Percentiles rank a stretch among this genome's conserved stretches.
Conservation (phyloP, 2,888 invertebrate genomes). For the Archips crataeganus region DNA sequence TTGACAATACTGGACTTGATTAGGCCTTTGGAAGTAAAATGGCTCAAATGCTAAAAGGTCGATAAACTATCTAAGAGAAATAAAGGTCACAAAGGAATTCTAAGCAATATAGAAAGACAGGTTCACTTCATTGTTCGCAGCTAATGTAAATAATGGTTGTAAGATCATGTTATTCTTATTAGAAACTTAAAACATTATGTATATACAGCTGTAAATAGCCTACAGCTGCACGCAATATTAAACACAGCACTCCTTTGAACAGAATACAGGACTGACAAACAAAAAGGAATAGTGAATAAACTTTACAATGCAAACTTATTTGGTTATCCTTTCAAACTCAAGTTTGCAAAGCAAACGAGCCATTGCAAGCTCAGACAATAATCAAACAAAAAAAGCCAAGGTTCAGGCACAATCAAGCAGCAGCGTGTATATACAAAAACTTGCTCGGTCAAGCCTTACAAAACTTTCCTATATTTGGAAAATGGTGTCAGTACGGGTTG, state of each 20-base stretch:
- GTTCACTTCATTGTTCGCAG: no score
- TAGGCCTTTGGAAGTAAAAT: constrained; percentile 17
- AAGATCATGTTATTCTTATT: neutral
- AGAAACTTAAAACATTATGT: neutral
- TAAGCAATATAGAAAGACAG: no score
- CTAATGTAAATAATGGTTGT: neutral
- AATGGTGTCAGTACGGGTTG: constrained; percentile 74
- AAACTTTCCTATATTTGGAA: constrained; percentile 79
- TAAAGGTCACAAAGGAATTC: neutral
- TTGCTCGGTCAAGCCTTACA: constrained; percentile 64
- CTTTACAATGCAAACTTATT: constrained; percentile 12
- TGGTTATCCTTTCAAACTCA: constrained; percentile 24
- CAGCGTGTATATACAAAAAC: constrained; percentile 27
- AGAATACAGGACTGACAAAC: neutral
- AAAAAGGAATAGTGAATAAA: constrained; percentile 20
- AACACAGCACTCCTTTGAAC: constrained; percentile 5
- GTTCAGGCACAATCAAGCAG: constrained; percentile 41
- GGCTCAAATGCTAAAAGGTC: constrained; percentile 25
- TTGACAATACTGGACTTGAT: constrained; percentile 36
- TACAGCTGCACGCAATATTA: constrained; percentile 19
- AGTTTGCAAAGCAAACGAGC: constrained; percentile 13
- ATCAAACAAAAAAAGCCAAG: constrained; percentile 50
- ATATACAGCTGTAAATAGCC: neutral
- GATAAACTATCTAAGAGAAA: constrained; percentile 22
- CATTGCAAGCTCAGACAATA: constrained; percentile 45